Conservation (phyloP, 2,888 invertebrate species). For the Cephus nigrinus region DNA sequence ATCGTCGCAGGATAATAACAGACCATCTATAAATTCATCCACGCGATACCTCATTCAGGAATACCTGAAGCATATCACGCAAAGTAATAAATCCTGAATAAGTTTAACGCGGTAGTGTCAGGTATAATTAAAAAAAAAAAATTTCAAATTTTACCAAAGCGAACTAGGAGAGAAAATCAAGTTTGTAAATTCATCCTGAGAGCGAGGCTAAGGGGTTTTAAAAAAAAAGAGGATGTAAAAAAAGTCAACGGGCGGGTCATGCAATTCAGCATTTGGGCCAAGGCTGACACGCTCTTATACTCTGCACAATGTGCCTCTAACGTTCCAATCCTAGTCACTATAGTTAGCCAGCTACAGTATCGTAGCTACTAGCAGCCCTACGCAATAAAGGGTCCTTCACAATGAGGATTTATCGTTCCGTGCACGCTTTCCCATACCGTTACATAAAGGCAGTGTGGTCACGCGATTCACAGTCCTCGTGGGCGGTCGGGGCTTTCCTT, state of each 20-base stretch:
- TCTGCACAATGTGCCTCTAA: not conserved
- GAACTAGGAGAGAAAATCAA: not conserved
- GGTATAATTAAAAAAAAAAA: not conserved
- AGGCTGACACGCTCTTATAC: not conserved
- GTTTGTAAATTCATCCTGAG: not conserved
- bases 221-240: not conserved
- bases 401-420: conserved; percentile 1
- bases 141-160: not conserved
- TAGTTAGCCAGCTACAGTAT: not conserved
- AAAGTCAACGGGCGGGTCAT: not conserved
- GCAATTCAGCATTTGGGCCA: conserved; percentile 1
- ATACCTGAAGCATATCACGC: not conserved
- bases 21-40: not conserved
- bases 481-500: not conserved
- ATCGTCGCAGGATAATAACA: not conserved
- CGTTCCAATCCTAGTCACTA: not conserved
- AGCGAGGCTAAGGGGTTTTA: not conserved
- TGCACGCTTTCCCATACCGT: not conserved
- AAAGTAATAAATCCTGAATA: not conserved
- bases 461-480: not conserved
- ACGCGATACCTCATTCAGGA: not conserved
- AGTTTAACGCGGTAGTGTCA: not conserved
- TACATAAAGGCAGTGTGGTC: not conserved
- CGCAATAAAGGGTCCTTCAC: not conserved
- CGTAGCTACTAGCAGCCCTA: not conserved